Percentiles rank a stretch among this genome's conserved stretches.
phyloP scores from a whole-genome alignment of 2,888 invertebrate species.

The Platypus cylindrus region DNA sequence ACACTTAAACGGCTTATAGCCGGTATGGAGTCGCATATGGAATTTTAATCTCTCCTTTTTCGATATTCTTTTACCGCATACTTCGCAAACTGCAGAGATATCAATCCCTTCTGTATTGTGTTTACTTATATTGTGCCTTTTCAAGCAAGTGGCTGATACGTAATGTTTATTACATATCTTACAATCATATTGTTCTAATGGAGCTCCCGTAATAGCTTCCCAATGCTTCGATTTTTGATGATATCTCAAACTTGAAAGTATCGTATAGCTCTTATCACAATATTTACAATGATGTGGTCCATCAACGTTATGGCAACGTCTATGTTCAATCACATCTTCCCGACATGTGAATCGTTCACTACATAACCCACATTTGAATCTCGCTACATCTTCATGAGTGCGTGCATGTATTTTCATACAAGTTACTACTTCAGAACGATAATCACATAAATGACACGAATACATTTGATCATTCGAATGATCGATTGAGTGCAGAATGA shows the following conservation, averaged over 20 bases:
- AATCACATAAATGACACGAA: constrained; percentile 27
- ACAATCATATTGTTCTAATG: background rate
- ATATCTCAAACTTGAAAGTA: too few species aligned
- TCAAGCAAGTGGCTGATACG: background rate
- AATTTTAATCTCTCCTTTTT: constrained; percentile 44
- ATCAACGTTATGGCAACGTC: too few species aligned
- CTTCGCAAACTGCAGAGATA: constrained; percentile 18
- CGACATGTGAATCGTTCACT: constrained; percentile 35
- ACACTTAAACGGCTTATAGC: constrained; percentile 47
- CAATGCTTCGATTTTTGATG: constrained; percentile 30
- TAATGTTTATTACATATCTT: constrained; percentile 1
- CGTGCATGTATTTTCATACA: constrained; percentile 32
- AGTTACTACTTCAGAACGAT: constrained; percentile 24
- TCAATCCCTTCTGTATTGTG: constrained; percentile 11
- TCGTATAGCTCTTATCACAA: too few species aligned
- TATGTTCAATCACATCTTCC: constrained; percentile 37
- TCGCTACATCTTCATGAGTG: constrained; percentile 34
- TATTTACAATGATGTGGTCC: too few species aligned
- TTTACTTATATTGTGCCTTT: background rate
- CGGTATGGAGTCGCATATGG: constrained; percentile 47
- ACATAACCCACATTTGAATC: constrained; percentile 36
- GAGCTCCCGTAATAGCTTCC: constrained; percentile 22
- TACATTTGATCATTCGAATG: constrained; percentile 25
- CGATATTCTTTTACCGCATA: constrained; percentile 43
- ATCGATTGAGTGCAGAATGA: constrained; percentile 25